These are phyloP conservation scores for Atlantisia rogersi DNA, from an alignment of 2,113 vertebrate species.

Conservation along the genomic window DNA sequence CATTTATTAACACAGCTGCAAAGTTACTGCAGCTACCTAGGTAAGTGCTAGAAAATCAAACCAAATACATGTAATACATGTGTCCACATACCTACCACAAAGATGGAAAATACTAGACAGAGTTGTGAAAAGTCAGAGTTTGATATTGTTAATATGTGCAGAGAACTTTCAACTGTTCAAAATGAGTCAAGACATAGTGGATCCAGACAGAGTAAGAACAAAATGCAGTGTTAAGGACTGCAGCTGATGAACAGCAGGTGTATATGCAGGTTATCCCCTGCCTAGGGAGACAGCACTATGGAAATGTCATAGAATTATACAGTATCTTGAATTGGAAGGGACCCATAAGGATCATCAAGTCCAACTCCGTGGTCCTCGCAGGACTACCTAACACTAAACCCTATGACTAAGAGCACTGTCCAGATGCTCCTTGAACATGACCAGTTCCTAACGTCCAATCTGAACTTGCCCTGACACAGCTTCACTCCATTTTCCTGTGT, in stretches of 20 bases:
- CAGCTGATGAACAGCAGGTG: neutral
- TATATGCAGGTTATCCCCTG: neutral
- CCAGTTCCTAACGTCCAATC: neutral
- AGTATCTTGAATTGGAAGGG: neutral
- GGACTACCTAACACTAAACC: neutral
- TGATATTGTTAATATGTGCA: neutral
- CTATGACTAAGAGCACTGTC: neutral
- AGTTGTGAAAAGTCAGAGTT: neutral
- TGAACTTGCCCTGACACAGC: neutral
- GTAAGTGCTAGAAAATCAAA: neutral
- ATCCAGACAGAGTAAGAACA: neutral
- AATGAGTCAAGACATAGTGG: neutral
- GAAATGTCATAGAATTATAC: neutral
- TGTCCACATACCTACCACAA: neutral
- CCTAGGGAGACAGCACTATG: neutral
- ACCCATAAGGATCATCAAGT: neutral
- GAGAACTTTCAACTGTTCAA: neutral
- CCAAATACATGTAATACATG: neutral
- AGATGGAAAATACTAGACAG: neutral
- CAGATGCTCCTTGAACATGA: neutral
- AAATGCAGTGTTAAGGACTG: neutral
- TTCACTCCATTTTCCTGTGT: neutral
- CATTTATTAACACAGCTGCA: neutral
- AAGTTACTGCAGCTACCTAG: neutral
- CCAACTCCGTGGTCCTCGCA: neutral